Evolutionary conservation across 2,797 vertebrate genomes (phyloP).

Genomic region (Pangasius sanitwongsei): DNA sequence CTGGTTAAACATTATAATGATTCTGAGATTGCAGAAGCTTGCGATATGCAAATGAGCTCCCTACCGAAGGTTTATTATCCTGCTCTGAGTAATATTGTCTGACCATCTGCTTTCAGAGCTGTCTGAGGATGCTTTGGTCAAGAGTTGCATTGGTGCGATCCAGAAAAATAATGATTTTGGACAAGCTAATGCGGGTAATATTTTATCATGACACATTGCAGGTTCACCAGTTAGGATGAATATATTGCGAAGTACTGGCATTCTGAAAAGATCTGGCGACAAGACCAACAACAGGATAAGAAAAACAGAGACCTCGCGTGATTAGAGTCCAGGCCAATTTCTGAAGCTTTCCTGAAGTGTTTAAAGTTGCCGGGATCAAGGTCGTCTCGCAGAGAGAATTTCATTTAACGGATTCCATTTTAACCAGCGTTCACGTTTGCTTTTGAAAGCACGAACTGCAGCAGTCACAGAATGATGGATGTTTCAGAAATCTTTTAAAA

Average conservation of each 20-base stretch:
- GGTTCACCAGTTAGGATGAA: not conserved
- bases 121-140: not conserved
- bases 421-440: not conserved
- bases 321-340: not conserved
- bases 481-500: not conserved
- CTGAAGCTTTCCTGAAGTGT: not conserved
- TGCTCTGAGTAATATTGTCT: not conserved
- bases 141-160: not conserved
- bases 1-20: not conserved
- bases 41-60: not conserved
- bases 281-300: not conserved
- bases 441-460: not conserved
- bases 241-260: too few relatives aligned
- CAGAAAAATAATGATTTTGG: not conserved
- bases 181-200: not conserved
- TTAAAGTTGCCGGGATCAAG: not conserved
- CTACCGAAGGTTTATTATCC: not conserved
- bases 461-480: slow-evolving; percentile 4
- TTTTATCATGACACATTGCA: not conserved
- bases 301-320: not conserved
- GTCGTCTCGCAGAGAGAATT: not conserved
- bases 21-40: not conserved
- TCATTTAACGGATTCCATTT: not conserved
- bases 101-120: not conserved
- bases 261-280: not conserved